Base-by-base conservation (phyloP, 2,113 vertebrate species). In the Alethe castanea region DNA sequence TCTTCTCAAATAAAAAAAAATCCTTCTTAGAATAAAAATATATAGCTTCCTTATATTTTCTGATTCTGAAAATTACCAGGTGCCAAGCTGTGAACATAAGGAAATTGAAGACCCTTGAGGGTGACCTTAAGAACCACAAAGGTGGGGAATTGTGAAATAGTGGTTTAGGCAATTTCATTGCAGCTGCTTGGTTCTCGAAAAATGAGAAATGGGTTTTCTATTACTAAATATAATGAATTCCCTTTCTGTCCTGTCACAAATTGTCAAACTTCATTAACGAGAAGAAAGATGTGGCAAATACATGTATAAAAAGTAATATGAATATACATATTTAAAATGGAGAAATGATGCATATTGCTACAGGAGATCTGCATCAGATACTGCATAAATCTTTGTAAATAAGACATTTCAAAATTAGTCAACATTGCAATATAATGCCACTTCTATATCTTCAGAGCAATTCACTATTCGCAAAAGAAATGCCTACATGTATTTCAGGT, bases 151-250 rank as follows among this genome's bases (percentile, higher is more conserved):
- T 96, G 96, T 90, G 96, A 97, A 96, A 83, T 73, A 94, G 97
- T 70, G 96, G 97, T 96, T 96, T 95, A 97, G 96, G 98, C 98
- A 97, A 98, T 98, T 96, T 97, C 97, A 96, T 95, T 92, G 97
- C 44, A 83, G 96, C 95, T 92, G 95, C 94, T 91, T 94, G 92
- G 96, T 4, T 29, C 52, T 79, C 26, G 97, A 97, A 98, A 97
- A 98, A 98, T 98, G 98, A 98, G 98, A 97, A 98, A 98, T 98
- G 69, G 98, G 96, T 97, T 98, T 98, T 97, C 98, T 96, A 96
- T 98, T 98, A 98, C 98, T 94, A 98, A 97, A 98, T 98, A 98
- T 98, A 98, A 98, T 98, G 98, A 98, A 98, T 98, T 98, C 95
- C 95, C 81, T 97, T 97, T 98, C 97, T 94, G 47, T 60, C 80